phyloP scores from a whole-genome alignment of 2,797 vertebrate genomes.

The Spinus pinus region DNA sequence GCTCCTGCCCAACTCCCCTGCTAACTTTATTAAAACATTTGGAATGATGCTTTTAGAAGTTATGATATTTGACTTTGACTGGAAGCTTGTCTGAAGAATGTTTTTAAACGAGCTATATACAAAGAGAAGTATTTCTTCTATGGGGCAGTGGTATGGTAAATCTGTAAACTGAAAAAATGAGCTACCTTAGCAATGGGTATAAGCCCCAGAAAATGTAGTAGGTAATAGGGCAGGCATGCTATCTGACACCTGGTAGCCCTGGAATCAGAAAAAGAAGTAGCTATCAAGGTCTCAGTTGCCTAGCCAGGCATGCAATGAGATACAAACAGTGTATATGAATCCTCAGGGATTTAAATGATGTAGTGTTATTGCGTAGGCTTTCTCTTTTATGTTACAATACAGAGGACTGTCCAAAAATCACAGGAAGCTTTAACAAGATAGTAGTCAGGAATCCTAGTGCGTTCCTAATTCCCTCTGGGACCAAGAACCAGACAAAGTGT shows the following conservation, averaged over 20 bases:
- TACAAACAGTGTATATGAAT: background rate
- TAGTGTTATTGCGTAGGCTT: background rate
- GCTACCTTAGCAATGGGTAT: background rate
- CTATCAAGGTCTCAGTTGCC: background rate
- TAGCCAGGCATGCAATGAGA: rapidly evolving
- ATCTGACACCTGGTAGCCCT: background rate
- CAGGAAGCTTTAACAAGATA: background rate
- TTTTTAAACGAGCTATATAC: background rate
- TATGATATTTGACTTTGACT: background rate
- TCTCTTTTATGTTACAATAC: rapidly evolving
- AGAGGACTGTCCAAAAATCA: background rate
- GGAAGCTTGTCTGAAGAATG: background rate
- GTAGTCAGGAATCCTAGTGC: background rate
- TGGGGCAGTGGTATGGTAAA: background rate
- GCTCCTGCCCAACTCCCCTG: background rate
- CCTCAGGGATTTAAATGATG: background rate
- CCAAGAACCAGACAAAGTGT: background rate
- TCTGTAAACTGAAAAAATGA: background rate
- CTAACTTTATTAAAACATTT: background rate
- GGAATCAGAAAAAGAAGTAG: background rate
- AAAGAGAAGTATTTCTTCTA: background rate
- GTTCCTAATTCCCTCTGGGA: background rate
- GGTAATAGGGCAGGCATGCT: background rate
- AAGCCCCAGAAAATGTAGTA: background rate
- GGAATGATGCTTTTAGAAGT: background rate